A percentile compares a stretch with the other conserved stretches of the same genome.
Evolutionary conservation across 2,113 vertebrate species (phyloP).

Genomic region (Serilophus lunatus): DNA sequence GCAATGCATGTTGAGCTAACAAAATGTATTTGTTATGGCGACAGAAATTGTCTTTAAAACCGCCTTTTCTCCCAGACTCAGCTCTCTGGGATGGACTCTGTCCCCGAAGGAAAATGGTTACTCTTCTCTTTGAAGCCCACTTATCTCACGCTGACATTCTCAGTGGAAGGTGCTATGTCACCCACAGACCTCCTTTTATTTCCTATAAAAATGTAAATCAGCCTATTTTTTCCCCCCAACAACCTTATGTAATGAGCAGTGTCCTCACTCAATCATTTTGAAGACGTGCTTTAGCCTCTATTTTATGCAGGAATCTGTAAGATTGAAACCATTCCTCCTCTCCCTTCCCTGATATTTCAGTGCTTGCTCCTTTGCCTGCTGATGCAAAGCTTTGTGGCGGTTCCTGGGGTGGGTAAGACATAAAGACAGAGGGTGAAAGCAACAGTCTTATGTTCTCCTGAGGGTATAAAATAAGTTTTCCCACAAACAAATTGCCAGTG

Average conservation of each 20-base stretch:
- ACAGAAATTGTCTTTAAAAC: not conserved
- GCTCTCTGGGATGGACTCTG: not conserved
- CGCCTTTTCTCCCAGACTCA: not conserved
- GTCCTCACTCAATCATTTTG: not conserved
- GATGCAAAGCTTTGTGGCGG: not conserved
- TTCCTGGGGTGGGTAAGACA: not conserved
- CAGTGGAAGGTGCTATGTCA: conserved; percentile 16
- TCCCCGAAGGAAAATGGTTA: not conserved
- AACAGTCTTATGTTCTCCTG: not conserved
- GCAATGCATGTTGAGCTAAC: not conserved
- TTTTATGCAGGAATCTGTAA: not conserved
- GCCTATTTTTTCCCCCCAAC: not conserved
- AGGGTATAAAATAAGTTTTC: not conserved
- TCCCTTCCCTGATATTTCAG: not conserved
- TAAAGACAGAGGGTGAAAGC: not conserved
- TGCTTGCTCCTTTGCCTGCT: not conserved
- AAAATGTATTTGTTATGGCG: not conserved
- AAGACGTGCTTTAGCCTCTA: not conserved
- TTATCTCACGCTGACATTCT: not conserved
- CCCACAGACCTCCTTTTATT: conserved; percentile 35
- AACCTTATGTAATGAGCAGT: not conserved
- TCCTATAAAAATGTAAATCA: conserved; percentile 40
- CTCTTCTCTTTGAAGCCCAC: not conserved
- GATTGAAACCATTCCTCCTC: not conserved
- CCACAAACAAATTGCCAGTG: not conserved